A percentile compares a stretch with the other conserved stretches of the same genome.
phyloP scores from a whole-genome alignment of 1,140 invertebrate genomes.

The Macrobrachium rosenbergii region DNA sequence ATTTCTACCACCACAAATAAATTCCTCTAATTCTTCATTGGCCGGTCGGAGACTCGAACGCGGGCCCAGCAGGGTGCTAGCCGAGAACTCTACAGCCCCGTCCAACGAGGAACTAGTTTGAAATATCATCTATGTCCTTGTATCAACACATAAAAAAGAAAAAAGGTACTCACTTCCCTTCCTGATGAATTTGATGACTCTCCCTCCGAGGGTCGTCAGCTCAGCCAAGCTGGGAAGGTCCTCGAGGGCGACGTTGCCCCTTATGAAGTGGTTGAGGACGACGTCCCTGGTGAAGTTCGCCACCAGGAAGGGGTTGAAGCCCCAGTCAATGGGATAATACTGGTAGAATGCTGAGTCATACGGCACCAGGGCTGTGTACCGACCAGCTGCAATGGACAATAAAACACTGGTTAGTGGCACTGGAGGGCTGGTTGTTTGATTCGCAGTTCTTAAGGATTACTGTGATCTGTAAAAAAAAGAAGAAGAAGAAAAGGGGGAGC shows the following conservation, averaged over 20 bases:
- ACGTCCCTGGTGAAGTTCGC: slow-evolving; percentile 77
- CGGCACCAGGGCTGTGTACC: slow-evolving; percentile 77
- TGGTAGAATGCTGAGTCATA: slow-evolving; percentile 77
- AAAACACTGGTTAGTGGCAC: neutral
- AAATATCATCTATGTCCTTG: too few relatives aligned
- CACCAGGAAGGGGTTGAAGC: slow-evolving; percentile 79
- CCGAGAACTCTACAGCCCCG: too few relatives aligned
- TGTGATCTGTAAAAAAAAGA: too few relatives aligned
- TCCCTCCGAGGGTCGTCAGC: slow-evolving; percentile 66
- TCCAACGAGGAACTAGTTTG: too few relatives aligned
- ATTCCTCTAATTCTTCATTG: too few relatives aligned
- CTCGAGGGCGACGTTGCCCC: slow-evolving; percentile 74
- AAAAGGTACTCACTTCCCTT: slow-evolving; percentile 41
- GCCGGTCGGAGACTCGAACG: too few relatives aligned
- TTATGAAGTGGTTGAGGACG: slow-evolving; percentile 77
- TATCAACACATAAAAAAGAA: too few relatives aligned
- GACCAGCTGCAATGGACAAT: slow-evolving; percentile 70
- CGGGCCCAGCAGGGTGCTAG: too few relatives aligned
- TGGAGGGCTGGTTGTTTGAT: neutral
- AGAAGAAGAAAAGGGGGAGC: neutral
- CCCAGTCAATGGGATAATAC: slow-evolving; percentile 80
- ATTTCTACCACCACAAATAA: too few relatives aligned
- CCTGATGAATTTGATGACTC: slow-evolving; percentile 51
- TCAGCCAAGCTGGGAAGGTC: slow-evolving; percentile 73
- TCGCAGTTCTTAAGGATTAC: neutral